Percentiles rank a stretch among this genome's conserved stretches.
Evolutionary conservation across 2,797 vertebrate genomes (phyloP).

Genomic region (Echiichthys vipera): DNA sequence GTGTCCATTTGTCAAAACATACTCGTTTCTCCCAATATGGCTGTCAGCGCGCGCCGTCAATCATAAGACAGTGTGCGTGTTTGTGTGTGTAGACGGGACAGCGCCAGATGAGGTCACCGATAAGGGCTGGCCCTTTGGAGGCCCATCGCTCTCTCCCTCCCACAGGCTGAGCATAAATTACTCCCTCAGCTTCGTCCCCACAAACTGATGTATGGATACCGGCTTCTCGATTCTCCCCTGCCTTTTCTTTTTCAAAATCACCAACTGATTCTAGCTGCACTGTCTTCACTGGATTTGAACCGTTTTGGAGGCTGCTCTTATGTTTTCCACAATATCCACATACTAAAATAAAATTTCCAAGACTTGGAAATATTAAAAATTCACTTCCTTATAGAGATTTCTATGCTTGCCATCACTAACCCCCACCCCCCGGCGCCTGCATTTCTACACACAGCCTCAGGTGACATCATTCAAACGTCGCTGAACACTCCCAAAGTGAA

Average conservation of each 20-base stretch:
- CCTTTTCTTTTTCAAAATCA: constrained; percentile 30
- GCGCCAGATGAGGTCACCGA: constrained; percentile 73
- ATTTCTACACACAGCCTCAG: constrained; percentile 44
- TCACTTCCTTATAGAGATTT: not conserved
- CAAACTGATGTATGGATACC: constrained; percentile 63
- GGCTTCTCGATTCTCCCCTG: constrained; percentile 8
- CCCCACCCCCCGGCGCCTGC: not conserved
- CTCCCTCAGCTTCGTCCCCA: constrained; percentile 54
- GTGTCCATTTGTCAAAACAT: constrained; percentile 71
- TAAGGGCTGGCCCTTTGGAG: constrained; percentile 70
- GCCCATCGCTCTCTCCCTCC: constrained; percentile 74
- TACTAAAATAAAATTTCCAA: not conserved
- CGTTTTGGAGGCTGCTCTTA: not conserved
- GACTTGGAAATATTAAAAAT: not conserved
- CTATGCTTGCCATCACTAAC: not conserved
- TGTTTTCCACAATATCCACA: not conserved
- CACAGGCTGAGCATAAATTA: constrained; percentile 76
- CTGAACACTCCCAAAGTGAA: constrained; percentile 52
- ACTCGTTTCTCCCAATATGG: constrained; percentile 63
- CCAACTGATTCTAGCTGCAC: not conserved
- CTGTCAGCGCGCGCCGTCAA: constrained; percentile 73
- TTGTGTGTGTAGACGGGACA: constrained; percentile 44
- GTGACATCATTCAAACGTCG: constrained; percentile 60
- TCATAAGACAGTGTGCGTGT: constrained; percentile 52
- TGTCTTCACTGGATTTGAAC: not conserved